Conservation (phyloP, 2,797 vertebrate species). For the Tragelaphus eurycerus region DNA sequence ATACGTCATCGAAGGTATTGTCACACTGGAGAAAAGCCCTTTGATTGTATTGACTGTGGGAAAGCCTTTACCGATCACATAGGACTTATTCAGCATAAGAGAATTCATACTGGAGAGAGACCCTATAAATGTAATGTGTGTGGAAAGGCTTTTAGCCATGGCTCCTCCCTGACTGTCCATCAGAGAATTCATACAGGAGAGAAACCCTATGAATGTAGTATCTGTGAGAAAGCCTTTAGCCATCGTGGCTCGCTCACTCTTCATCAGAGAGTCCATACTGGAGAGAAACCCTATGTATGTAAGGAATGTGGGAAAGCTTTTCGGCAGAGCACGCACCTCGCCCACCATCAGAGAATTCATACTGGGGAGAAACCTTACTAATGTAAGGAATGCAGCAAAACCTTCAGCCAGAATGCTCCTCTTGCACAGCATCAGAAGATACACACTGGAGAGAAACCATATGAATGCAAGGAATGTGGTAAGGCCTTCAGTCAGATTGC, state of each 20-base stretch:
- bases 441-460: constrained; percentile 66
- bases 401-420: constrained; percentile 59
- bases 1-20: constrained; percentile 44
- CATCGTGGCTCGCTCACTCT: constrained; percentile 43
- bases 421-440: constrained; percentile 52
- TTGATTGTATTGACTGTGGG: constrained; percentile 60
- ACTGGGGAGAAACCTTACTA: constrained; percentile 63
- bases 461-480: constrained; percentile 17
- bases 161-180: constrained; percentile 58
- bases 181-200: constrained; percentile 63
- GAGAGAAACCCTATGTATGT: constrained; percentile 73
- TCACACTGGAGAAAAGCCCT: constrained; percentile 70
- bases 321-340: constrained; percentile 57
- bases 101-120: constrained; percentile 60
- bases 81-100: constrained; percentile 63
- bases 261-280: constrained; percentile 69
- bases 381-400: constrained; percentile 52
- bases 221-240: constrained; percentile 59
- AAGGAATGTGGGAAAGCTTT: constrained; percentile 67
- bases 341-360: constrained; percentile 60
- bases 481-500: constrained; percentile 66
- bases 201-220: constrained; percentile 54
- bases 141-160: constrained; percentile 62
- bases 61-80: constrained; percentile 67
- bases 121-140: constrained; percentile 55